phyloP scores from a whole-genome alignment of 2,888 invertebrate species.

The Spicauda simplicius region DNA sequence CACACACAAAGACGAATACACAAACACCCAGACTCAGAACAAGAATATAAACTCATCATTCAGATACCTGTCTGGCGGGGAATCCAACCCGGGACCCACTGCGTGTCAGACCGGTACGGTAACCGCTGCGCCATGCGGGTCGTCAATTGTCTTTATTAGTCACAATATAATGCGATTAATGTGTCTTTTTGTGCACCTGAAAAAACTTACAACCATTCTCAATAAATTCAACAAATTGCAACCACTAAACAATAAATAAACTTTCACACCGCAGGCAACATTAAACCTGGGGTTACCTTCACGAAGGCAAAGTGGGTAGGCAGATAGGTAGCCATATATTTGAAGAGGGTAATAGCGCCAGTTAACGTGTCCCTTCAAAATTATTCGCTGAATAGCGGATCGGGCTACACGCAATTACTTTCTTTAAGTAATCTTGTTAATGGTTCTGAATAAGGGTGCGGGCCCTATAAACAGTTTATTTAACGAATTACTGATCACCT shows the following conservation, averaged over 20 bases:
- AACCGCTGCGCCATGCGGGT: too few relatives aligned
- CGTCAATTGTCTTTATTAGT: too few relatives aligned
- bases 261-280: not conserved
- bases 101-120: too few relatives aligned
- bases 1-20: too few relatives aligned
- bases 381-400: slow-evolving; percentile 2
- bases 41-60: too few relatives aligned
- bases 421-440: slow-evolving; percentile 16
- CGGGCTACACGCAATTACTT: slow-evolving; percentile 10
- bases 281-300: slow-evolving; percentile 6
- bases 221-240: too few relatives aligned
- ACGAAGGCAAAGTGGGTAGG: slow-evolving; percentile 3
- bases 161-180: too few relatives aligned
- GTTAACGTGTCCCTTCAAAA: slow-evolving; percentile 20
- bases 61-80: too few relatives aligned
- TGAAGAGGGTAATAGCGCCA: slow-evolving; percentile 7
- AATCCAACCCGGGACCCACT: too few relatives aligned
- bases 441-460: not conserved
- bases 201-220: too few relatives aligned
- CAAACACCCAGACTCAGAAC: too few relatives aligned
- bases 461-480: not conserved
- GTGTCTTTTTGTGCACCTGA: too few relatives aligned
- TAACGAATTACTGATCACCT: not conserved
- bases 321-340: slow-evolving; percentile 21
- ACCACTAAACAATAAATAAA: not conserved